Conservation (phyloP, 2,888 invertebrate genomes). For the Chymomyza amoena region DNA sequence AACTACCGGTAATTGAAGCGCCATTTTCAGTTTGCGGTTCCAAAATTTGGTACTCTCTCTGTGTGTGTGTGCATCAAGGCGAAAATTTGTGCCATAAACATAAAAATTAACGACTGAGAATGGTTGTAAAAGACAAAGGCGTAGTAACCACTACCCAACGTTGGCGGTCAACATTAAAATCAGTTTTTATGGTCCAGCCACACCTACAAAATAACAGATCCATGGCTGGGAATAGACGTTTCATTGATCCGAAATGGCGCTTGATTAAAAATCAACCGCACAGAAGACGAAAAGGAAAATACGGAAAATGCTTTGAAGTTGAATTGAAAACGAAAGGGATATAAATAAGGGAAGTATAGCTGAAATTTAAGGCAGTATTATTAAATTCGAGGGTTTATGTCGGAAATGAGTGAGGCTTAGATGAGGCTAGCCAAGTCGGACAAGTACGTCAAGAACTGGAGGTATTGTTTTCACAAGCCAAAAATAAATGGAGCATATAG, state of each 20-base stretch:
- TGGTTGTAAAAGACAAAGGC: constrained; percentile 74
- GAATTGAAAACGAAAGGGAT: neutral
- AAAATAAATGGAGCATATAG: too few relatives aligned
- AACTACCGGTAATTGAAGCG: constrained; percentile 18
- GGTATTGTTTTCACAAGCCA: too few relatives aligned
- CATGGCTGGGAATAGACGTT: constrained; percentile 22
- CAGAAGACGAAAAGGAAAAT: neutral
- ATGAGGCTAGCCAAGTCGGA: too few relatives aligned
- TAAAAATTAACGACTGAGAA: constrained; percentile 76
- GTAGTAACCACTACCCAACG: constrained; percentile 23
- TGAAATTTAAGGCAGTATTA: too few relatives aligned
- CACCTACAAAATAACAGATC: constrained; percentile 40
- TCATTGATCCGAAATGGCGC: constrained; percentile 27
- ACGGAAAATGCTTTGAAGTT: neutral
- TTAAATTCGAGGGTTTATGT: too few relatives aligned
- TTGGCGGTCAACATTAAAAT: constrained; percentile 70
- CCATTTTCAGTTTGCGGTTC: constrained; percentile 35
- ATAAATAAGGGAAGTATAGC: too few relatives aligned
- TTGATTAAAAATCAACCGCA: constrained; percentile 63
- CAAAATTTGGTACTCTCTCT: constrained; percentile 23
- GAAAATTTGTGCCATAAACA: constrained; percentile 72
- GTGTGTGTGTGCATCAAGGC: constrained; percentile 64
- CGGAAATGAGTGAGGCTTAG: too few relatives aligned
- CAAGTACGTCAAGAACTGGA: too few relatives aligned
- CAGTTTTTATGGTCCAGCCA: constrained; percentile 68